Percentiles rank a stretch among this genome's conserved stretches.
phyloP scores from a whole-genome alignment of 2,797 vertebrate genomes.

The Vireo griseus region DNA sequence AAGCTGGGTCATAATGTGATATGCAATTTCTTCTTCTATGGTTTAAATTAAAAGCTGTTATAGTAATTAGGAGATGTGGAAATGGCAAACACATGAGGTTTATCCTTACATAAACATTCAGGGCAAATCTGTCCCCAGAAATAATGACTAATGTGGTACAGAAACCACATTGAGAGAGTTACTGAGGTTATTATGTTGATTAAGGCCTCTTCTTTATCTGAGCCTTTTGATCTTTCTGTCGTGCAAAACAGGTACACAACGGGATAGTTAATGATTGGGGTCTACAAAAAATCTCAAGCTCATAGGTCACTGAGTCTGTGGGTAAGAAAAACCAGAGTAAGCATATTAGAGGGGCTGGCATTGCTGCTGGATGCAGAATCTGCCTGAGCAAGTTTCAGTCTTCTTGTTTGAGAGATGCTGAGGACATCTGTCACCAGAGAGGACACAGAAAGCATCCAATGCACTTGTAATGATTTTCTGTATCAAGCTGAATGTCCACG shows the following conservation, averaged over 20 bases:
- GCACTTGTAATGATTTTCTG: not conserved
- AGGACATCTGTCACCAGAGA: not conserved
- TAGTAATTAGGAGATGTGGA: not conserved
- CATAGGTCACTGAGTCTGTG: not conserved
- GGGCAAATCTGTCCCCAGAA: not conserved
- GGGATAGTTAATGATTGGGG: not conserved
- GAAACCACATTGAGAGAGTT: not conserved
- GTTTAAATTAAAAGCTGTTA: not conserved
- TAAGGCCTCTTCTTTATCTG: constrained; percentile 22
- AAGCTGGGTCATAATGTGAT: not conserved
- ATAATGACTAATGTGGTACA: not conserved
- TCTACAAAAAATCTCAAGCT: not conserved
- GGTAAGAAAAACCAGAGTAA: not conserved
- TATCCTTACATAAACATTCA: not conserved
- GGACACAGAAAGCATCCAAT: not conserved
- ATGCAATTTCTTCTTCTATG: not conserved
- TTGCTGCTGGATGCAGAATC: not conserved
- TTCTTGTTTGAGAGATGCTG: not conserved
- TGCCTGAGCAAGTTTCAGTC: not conserved
- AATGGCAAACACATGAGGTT: not conserved
- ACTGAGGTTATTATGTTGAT: constrained; percentile 12
- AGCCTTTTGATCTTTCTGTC: not conserved
- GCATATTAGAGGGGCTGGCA: not conserved
- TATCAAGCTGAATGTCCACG: accelerated
- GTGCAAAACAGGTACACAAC: constrained; percentile 16